Conservation (phyloP, 2,113 vertebrate genomes). For the Sinocyclocheilus rhinocerous region DNA sequence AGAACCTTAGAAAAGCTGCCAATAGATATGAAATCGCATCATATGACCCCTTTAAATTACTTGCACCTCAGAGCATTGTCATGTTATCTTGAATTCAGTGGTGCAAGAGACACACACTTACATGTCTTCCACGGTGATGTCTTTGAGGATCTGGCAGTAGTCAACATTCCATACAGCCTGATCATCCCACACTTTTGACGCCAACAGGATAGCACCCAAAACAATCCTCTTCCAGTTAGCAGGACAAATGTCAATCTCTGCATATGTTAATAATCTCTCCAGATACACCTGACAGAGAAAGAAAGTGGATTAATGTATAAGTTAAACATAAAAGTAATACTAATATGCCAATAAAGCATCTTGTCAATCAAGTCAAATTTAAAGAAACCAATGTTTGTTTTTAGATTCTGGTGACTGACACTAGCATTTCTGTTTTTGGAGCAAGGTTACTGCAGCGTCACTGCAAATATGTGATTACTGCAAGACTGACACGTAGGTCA, state of each 20-base stretch:
- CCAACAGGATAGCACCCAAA: constrained; percentile 93
- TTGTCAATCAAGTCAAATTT: background rate
- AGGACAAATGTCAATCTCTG: constrained; percentile 96
- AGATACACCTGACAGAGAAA: constrained; percentile 85
- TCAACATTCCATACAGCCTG: constrained; percentile 99
- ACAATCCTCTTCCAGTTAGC: constrained; percentile 98
- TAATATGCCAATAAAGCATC: background rate
- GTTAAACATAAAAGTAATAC: background rate
- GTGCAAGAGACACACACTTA: constrained; percentile 73
- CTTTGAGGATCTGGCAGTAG: constrained; percentile 99
- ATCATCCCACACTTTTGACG: constrained; percentile 99
- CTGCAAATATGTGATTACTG: background rate
- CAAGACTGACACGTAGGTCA: constrained; percentile 31
- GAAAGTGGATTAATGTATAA: background rate
- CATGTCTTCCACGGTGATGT: constrained; percentile 99
- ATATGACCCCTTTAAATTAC: too few relatives aligned
- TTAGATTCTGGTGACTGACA: constrained; percentile 10
- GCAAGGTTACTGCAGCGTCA: background rate
- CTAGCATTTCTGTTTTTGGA: background rate
- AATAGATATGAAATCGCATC: too few relatives aligned
- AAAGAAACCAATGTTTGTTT: background rate
- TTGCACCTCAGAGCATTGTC: background rate
- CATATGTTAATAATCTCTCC: constrained; percentile 95
- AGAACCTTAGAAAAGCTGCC: too few relatives aligned
- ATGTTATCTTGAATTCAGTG: background rate